Evolutionary conservation across 2,888 invertebrate species (phyloP).

Genomic region (Drosophila buzzatii): DNA sequence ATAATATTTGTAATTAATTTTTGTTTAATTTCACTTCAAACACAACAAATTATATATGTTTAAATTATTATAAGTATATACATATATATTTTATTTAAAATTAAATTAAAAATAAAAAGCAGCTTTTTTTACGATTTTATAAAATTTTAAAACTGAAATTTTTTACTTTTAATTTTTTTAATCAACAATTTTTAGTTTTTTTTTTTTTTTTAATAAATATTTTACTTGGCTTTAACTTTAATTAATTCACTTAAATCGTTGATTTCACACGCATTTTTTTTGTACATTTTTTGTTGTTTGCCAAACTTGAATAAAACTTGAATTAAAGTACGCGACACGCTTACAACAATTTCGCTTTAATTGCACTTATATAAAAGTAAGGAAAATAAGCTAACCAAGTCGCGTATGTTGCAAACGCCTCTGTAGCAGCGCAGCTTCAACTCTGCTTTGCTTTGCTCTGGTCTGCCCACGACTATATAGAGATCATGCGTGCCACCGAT

Average conservation of each 20-base stretch:
- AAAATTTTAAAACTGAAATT: not conserved
- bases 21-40: too few relatives aligned
- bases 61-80: not conserved
- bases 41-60: too few relatives aligned
- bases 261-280: constrained; percentile 37
- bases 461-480: constrained; percentile 7
- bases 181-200: not conserved
- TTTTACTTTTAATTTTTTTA: not conserved
- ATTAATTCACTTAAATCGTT: constrained; percentile 62
- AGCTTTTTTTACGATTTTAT: not conserved
- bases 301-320: constrained; percentile 11
- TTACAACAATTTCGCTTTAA: constrained; percentile 43
- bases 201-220: too few relatives aligned
- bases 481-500: constrained; percentile 41
- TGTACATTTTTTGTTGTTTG: constrained; percentile 15
- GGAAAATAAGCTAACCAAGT: constrained; percentile 22
- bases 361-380: constrained; percentile 47
- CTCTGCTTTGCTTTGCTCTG: constrained; percentile 6
- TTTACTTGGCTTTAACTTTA: constrained; percentile 20
- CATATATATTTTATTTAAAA: too few relatives aligned
- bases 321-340: constrained; percentile 33
- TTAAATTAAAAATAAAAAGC: too few relatives aligned
- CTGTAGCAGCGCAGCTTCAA: constrained; percentile 16
- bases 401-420: constrained; percentile 29
- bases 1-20: too few relatives aligned